phyloP scores from a whole-genome alignment of 2,113 vertebrate genomes.

The Centropus bengalensis region DNA sequence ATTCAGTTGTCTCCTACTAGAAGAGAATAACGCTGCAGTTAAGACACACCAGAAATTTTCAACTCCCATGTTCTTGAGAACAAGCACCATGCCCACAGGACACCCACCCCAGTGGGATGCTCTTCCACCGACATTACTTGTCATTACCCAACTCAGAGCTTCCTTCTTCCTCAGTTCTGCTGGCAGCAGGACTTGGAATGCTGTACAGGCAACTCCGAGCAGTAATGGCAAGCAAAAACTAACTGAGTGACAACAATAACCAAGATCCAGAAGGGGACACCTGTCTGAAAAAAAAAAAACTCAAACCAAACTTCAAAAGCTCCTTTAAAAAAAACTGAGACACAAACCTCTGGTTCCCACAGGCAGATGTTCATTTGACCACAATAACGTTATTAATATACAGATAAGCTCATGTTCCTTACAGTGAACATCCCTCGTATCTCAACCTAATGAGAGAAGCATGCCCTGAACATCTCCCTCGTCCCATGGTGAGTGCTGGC shows the following conservation, averaged over 20 bases:
- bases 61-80: not conserved
- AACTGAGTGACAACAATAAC: not conserved
- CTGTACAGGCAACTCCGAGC: not conserved
- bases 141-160: not conserved
- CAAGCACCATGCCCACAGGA: not conserved
- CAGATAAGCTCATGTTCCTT: rapidly evolving
- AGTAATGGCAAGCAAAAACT: not conserved
- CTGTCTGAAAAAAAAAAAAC: not conserved
- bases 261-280: not conserved
- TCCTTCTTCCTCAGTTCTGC: not conserved
- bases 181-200: not conserved
- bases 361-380: not conserved
- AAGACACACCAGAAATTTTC: not conserved
- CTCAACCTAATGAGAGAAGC: not conserved
- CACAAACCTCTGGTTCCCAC: not conserved
- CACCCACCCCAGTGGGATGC: rapidly evolving
- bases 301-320: not conserved
- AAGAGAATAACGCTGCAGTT: not conserved
- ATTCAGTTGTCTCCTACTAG: not conserved
- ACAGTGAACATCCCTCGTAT: not conserved
- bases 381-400: not conserved
- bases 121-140: not conserved
- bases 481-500: not conserved
- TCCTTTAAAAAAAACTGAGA: not conserved
- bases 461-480: not conserved